Evolutionary conservation across 1,140 invertebrate genomes (phyloP), one percentile per base, ranked within the genome.

Genomic region (Cylas formicarius): DNA sequence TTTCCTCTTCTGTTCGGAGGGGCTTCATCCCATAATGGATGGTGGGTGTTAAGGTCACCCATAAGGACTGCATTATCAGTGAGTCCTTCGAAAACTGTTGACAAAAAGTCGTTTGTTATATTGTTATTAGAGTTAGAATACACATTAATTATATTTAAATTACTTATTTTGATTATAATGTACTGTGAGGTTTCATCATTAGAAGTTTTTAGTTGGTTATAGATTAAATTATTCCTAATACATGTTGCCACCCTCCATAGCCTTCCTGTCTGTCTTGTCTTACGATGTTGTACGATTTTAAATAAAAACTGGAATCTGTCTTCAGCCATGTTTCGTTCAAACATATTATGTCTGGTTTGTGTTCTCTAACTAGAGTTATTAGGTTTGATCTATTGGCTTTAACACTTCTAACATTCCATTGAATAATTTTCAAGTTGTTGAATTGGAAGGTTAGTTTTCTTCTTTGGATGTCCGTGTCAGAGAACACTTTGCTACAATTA

Each of bases 291-390:
- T 33, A 50, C 14, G 21, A 10, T 21, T 44, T 38, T 9, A 50
- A 21, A 4, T n/a, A 10, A 21, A 39, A 26, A 39, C 35, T 45
- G 17, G 24, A 9, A 24, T 18, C 28, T 10, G 23, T 17, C n/a
- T 50, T 44, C 27, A 50, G 21, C 37, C 37, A 48, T 20, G 46
- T 48, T 41, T 42, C 46, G 29, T 48, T 48, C 3, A 48, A 8
- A 4, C 44, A 16, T n/a, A 50, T 33, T 14, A 50, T 16, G 20
- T 44, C 48, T 13, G 36, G 41, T 13, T 27, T 48, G 11, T 26
- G 5, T 40, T 33, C 34, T 27, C 19, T 11, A 38, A 38, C 14
- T 21, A 44, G 14, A 10, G 22, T 34, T 8, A 33, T 50, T 33
- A 50, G 34, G 14, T 50, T 19, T 21, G 13, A 26, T 33, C 22